Evolutionary conservation across 2,797 vertebrate genomes (phyloP).

Genomic region (Pangasius macronema): DNA sequence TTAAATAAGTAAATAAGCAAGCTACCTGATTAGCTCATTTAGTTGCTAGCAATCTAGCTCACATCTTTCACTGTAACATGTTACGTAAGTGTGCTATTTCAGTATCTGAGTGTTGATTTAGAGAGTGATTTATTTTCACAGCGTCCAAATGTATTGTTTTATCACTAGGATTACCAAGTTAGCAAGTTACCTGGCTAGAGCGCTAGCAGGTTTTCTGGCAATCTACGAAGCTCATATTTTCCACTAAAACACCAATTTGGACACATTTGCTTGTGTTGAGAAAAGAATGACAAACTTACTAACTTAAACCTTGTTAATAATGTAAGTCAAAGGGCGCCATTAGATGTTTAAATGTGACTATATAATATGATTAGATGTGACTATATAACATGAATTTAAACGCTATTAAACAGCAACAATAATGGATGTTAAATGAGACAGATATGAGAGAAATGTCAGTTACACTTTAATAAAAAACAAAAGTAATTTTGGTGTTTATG

Average conservation of each 20-base stretch:
- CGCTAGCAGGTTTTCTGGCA: too few species aligned
- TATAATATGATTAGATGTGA: neutral
- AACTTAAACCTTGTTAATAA: neutral
- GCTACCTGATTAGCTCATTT: neutral
- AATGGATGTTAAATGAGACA: neutral
- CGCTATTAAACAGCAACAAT: neutral
- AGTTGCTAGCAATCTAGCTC: neutral
- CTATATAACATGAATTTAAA: neutral
- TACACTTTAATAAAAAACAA: neutral
- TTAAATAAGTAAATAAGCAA: neutral
- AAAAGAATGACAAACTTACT: neutral
- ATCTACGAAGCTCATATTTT: too few species aligned
- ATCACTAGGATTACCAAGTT: too few species aligned
- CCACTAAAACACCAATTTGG: too few species aligned
- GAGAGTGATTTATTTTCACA: neutral
- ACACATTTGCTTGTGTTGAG: too few species aligned
- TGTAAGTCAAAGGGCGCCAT: neutral
- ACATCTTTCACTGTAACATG: neutral
- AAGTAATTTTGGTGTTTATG: neutral
- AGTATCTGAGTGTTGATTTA: neutral
- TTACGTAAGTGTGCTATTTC: neutral
- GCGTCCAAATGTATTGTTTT: too few species aligned
- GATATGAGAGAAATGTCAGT: neutral
- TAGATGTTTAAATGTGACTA: neutral
- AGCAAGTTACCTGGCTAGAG: too few species aligned